Evolutionary conservation across 2,797 vertebrate species (phyloP).

Genomic region (Sebastolobus alascanus): DNA sequence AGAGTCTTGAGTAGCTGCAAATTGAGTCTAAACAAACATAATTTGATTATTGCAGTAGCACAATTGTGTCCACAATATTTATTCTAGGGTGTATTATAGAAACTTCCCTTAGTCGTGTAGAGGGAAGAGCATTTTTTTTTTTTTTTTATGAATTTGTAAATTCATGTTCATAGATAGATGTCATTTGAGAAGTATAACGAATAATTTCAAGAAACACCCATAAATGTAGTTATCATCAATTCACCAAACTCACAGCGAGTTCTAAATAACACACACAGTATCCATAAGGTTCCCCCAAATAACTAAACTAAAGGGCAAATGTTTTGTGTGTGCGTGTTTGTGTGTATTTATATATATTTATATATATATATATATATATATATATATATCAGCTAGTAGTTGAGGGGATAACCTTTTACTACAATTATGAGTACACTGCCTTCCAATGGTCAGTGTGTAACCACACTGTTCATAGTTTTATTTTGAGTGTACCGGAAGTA

Average conservation of each 20-base stretch:
- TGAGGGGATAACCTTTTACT: neutral
- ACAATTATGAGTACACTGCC: neutral
- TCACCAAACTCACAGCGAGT: neutral
- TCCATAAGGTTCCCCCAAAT: neutral
- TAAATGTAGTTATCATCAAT: neutral
- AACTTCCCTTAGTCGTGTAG: neutral
- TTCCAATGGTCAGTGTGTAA: neutral
- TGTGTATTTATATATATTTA: too few relatives aligned
- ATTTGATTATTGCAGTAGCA: neutral
- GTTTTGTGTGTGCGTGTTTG: neutral
- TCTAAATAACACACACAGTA: too few relatives aligned
- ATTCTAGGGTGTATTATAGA: neutral
- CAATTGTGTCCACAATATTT: neutral
- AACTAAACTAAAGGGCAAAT: neutral
- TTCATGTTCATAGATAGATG: neutral
- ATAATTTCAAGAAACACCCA: neutral
- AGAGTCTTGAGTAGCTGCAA: neutral
- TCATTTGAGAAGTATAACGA: neutral
- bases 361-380: neutral
- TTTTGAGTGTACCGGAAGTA: neutral
- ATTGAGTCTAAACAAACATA: neutral
- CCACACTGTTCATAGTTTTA: neutral
- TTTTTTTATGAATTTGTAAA: neutral
- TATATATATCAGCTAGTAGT: neutral
- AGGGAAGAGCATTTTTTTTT: too few relatives aligned